Conservation (phyloP, 2,113 vertebrate species). For the Peucedramus taeniatus region DNA sequence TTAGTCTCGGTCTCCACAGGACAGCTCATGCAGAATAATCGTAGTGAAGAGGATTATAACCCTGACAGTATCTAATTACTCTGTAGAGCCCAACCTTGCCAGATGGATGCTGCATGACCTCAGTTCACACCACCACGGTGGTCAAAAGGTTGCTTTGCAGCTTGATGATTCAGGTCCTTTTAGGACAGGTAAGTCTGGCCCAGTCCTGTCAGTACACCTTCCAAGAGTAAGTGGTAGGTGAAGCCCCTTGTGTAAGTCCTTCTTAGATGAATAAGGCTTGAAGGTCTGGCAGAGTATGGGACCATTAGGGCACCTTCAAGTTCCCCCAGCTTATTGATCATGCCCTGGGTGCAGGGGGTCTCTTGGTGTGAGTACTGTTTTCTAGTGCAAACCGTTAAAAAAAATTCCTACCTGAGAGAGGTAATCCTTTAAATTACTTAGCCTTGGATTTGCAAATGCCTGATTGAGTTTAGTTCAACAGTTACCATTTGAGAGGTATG, state of each 20-base stretch:
- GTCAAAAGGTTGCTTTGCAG: neutral
- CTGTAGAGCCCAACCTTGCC: neutral
- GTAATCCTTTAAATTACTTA: neutral
- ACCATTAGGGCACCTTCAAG: neutral
- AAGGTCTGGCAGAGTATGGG: neutral
- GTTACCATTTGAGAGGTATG: neutral
- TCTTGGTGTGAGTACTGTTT: neutral
- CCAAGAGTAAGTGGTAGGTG: neutral
- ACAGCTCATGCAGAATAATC: neutral
- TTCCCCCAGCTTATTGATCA: neutral
- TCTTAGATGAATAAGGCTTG: neutral
- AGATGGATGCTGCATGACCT: neutral
- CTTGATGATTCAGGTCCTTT: neutral
- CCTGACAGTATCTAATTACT: neutral
- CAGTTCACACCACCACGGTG: neutral
- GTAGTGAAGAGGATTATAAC: neutral
- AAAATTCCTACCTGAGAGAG: neutral
- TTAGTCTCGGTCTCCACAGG: neutral
- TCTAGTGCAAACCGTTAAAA: neutral
- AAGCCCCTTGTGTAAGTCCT: neutral
- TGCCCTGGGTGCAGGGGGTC: neutral
- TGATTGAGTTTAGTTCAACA: neutral
- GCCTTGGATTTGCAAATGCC: accelerated
- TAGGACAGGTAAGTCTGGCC: neutral
- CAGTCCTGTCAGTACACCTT: neutral